Evolutionary conservation across 2,888 invertebrate genomes (phyloP), one percentile per base, ranked within the genome.

Genomic region (Chalcis sispes): DNA sequence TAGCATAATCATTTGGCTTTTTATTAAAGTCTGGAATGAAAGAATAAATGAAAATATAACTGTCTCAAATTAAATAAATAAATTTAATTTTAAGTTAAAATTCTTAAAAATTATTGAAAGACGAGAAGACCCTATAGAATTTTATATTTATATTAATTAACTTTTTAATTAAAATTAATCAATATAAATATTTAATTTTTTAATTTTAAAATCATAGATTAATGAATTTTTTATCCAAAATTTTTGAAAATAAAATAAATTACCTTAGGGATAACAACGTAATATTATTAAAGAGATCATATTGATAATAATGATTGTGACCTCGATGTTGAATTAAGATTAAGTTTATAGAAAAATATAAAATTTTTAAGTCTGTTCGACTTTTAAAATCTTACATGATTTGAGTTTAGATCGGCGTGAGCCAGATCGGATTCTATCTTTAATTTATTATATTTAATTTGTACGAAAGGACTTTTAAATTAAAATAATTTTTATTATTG

Each of bases 261-360:
- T 94, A 94, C 93, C 92, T 92, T 93, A 93, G 93, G 93, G 93
- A 94, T 94, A 94, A 94, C 94, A 94, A 94, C 93, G 92, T 94
- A 91, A 94, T 94, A 91, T 92, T 92, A 91, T 92, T 92, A 89
- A 89, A 92, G 91, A 94, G 94, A 91, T 91, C 93, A 87, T 89
- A 94, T 94, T 91, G n/a, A n/a, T n/a, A 90, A 91, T 90, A 91
- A 89, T 91, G 93, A 90, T 94, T 94, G 93, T 93, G 93, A 94
- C 94, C 94, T 95, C 95, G 94, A 95, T 95, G 94, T 95, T 95
- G 94, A 93, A 94, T 94, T 94, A 94, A 93, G 91, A 87, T 91
- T 90, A 90, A 91, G 90, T 91, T 91, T 90, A 91, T 91, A 91
- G 93, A 86, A 94, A 92, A 89, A 90, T 15, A 91, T 91, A 92